Percentiles rank a stretch among this genome's conserved stretches.
These are phyloP conservation scores for Paramacrobiotus metropolitanus DNA, from an alignment of 1,140 invertebrate species.

Conservation along the genomic window DNA sequence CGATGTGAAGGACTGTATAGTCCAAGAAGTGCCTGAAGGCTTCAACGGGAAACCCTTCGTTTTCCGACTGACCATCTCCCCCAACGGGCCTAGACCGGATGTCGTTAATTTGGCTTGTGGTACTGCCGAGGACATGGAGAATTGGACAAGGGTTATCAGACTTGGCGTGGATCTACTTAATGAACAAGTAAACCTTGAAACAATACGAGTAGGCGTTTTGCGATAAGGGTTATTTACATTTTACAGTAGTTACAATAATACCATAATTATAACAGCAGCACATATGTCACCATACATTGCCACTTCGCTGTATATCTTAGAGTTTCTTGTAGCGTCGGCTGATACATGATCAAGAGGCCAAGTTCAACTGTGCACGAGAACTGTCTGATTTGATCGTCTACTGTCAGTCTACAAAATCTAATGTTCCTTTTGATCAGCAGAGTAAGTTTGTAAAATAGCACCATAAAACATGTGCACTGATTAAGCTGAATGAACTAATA, in stretches of 20 bases:
- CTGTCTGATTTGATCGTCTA: conserved; percentile 90
- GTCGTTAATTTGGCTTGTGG: neutral
- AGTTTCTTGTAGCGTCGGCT: conserved; percentile 30
- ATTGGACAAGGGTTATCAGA: neutral
- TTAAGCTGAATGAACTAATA: too few species aligned
- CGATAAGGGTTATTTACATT: too few species aligned
- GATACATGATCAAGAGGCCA: conserved; percentile 55
- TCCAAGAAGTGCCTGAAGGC: neutral
- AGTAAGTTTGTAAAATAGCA: conserved; percentile 12
- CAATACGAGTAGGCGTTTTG: too few species aligned
- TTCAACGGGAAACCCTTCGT: neutral
- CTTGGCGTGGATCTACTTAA: neutral
- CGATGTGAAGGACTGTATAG: neutral
- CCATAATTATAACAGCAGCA: too few species aligned
- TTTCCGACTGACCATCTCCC: neutral
- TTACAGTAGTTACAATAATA: too few species aligned
- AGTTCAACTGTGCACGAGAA: conserved; percentile 71
- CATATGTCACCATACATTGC: too few species aligned
- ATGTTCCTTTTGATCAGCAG: conserved; percentile 32
- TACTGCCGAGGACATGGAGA: neutral
- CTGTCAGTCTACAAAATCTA: conserved; percentile 67
- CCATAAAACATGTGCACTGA: too few species aligned
- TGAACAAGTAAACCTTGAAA: neutral
- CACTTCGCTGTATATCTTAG: neutral
- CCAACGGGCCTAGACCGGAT: neutral